A percentile compares a stretch with the other conserved stretches of the same genome.
These are phyloP conservation scores for Isurus oxyrinchus DNA, from an alignment of 2,113 vertebrate species.

Conservation along the genomic window DNA sequence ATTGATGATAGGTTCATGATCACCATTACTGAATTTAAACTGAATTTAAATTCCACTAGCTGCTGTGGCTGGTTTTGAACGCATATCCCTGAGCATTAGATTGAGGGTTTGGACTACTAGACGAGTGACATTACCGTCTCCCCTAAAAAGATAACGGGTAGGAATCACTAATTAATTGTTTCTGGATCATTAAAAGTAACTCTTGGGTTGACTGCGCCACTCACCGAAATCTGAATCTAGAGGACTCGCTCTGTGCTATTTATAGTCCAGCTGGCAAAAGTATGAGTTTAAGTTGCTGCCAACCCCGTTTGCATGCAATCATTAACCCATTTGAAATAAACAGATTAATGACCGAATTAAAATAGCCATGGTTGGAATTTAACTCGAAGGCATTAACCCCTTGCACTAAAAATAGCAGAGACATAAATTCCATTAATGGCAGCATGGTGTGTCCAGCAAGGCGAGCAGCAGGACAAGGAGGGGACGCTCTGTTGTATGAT, in stretches of 20 bases:
- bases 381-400: background rate
- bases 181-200: background rate
- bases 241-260: background rate
- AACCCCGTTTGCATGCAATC: background rate
- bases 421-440: background rate
- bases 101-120: no score
- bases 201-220: background rate
- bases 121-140: no score
- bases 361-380: slow-evolving; percentile 23
- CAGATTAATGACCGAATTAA: slow-evolving; percentile 13
- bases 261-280: background rate
- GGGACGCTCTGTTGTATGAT: background rate
- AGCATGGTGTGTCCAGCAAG: background rate
- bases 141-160: no score
- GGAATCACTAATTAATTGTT: background rate
- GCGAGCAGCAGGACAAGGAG: background rate
- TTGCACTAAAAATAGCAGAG: slow-evolving; percentile 17
- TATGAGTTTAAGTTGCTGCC: background rate
- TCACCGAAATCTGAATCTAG: background rate
- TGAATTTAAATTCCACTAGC: no score
- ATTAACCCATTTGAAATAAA: slow-evolving; percentile 17
- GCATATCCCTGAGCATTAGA: no score
- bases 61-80: no score
- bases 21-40: no score
- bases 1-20: no score